phyloP scores from a whole-genome alignment of 2,113 vertebrate species.

The Psilopsiagon aurifrons region DNA sequence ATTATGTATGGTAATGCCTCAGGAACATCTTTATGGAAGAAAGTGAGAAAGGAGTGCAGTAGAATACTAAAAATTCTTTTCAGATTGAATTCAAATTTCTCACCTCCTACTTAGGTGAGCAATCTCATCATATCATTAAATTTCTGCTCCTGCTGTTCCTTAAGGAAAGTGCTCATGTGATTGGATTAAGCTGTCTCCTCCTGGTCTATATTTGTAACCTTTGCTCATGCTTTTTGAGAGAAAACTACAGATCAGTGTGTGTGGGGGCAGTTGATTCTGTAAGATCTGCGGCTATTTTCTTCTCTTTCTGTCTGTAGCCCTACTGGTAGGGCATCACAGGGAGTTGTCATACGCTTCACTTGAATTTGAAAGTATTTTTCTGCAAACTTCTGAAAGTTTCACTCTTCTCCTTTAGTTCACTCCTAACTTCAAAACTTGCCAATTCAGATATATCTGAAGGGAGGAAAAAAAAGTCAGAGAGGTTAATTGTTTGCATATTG shows the following conservation, averaged over 20 bases:
- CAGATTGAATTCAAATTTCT: constrained; percentile 16
- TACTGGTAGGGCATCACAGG: neutral
- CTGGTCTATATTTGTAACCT: constrained; percentile 22
- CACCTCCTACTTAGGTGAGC: constrained; percentile 22
- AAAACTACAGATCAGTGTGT: neutral
- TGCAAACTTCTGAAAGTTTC: neutral
- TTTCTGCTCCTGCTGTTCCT: constrained; percentile 26
- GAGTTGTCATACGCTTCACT: neutral
- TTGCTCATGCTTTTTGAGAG: neutral
- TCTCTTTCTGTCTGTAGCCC: neutral
- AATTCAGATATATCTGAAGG: neutral
- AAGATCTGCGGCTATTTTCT: neutral
- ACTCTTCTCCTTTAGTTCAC: neutral
- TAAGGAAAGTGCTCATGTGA: neutral
- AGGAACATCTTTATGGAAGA: constrained; percentile 22
- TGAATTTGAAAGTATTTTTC: neutral
- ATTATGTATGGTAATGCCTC: constrained; percentile 46
- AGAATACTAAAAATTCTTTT: constrained; percentile 37
- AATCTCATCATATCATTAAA: neutral
- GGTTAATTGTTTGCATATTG: neutral
- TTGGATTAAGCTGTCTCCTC: neutral
- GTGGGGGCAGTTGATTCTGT: neutral
- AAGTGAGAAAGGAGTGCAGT: neutral
- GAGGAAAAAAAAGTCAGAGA: neutral
- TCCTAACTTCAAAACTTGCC: neutral